Evolutionary conservation across 2,888 invertebrate species (phyloP).

Genomic region (Acleris holmiana): DNA sequence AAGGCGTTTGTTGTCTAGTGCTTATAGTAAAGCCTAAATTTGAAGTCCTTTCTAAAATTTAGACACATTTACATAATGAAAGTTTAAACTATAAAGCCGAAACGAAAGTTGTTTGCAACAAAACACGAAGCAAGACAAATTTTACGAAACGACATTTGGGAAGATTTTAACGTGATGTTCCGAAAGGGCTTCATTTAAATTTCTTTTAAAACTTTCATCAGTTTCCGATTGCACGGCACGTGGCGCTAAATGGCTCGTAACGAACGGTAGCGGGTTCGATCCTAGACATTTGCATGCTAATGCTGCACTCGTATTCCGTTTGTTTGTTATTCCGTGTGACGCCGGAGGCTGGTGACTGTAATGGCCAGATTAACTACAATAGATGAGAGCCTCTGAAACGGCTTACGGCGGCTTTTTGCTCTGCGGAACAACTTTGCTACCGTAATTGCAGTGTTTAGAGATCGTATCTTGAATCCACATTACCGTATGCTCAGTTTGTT

Average conservation of each 20-base stretch:
- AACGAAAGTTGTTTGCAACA: too few relatives aligned
- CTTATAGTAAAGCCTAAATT: too few relatives aligned
- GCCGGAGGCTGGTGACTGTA: constrained; percentile 5
- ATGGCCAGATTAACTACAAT: constrained; percentile 8
- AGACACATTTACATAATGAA: too few relatives aligned
- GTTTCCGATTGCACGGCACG: constrained; percentile 8
- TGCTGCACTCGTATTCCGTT: constrained; percentile 29
- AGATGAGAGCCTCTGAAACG: not conserved
- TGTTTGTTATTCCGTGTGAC: constrained; percentile 27
- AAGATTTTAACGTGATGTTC: not conserved
- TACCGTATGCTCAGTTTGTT: not conserved
- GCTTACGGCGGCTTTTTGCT: not conserved
- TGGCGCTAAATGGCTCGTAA: constrained; percentile 20
- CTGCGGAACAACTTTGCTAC: not conserved
- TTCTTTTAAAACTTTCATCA: not conserved
- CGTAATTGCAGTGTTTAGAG: too few relatives aligned
- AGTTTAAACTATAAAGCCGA: too few relatives aligned
- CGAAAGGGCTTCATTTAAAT: not conserved
- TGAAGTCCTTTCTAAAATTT: too few relatives aligned
- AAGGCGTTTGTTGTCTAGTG: too few relatives aligned
- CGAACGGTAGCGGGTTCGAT: constrained; percentile 26
- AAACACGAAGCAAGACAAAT: not conserved
- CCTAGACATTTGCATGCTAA: constrained; percentile 31
- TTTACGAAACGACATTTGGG: not conserved
- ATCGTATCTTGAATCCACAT: too few relatives aligned